Conservation (phyloP, 2,888 invertebrate species). For the Neoitamus cyanurus region DNA sequence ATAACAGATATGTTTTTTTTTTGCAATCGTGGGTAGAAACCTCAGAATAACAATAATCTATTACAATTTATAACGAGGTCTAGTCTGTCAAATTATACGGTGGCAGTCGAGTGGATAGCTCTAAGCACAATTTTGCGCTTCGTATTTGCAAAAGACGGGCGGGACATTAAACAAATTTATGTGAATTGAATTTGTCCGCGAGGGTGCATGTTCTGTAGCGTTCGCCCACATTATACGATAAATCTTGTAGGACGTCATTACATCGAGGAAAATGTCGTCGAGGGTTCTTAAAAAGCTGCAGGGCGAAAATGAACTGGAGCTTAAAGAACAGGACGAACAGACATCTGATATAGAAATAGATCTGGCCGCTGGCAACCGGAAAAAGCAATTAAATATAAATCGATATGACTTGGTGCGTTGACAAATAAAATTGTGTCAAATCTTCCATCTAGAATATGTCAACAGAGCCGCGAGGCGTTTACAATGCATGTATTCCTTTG, state of each 20-base stretch:
- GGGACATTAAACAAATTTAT: neutral
- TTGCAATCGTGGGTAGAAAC: neutral
- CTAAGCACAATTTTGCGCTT: neutral
- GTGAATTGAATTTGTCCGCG: neutral
- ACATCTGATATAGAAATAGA: constrained; percentile 66
- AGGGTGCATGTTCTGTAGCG: neutral
- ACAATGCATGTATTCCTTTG: neutral
- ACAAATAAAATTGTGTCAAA: constrained; percentile 42
- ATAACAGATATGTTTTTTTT: too few relatives aligned
- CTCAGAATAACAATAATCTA: neutral
- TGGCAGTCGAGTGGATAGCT: neutral
- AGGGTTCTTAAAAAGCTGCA: constrained; percentile 75
- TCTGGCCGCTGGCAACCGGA: constrained; percentile 70
- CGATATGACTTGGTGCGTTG: constrained; percentile 76
- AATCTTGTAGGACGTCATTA: neutral
- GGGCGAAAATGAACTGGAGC: constrained; percentile 68
- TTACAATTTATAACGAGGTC: neutral
- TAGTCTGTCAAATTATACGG: neutral
- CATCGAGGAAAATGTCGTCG: constrained; percentile 70
- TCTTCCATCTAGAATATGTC: constrained; percentile 5
- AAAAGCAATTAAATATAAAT: constrained; percentile 73
- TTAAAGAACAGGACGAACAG: constrained; percentile 66
- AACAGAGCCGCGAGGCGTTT: neutral
- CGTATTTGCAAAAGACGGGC: neutral
- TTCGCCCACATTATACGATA: neutral